phyloP scores from a whole-genome alignment of 2,113 vertebrate species.

The Psilopsiagon aymara region DNA sequence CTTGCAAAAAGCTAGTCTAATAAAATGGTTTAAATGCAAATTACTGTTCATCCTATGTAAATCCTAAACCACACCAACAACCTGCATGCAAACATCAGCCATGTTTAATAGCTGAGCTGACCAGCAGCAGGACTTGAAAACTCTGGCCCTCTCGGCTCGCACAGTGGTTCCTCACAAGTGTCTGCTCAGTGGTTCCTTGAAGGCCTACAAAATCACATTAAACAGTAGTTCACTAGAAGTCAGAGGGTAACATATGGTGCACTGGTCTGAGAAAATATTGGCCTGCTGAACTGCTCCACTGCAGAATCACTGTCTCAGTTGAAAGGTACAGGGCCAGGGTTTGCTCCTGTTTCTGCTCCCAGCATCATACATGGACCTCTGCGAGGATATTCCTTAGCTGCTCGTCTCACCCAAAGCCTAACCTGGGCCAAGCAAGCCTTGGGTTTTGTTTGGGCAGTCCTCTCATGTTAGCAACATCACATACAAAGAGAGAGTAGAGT shows the following conservation, averaged over 20 bases:
- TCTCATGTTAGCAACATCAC: accelerated
- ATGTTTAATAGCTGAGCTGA: not conserved
- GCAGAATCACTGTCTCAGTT: not conserved
- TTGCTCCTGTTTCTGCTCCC: not conserved
- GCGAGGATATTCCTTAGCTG: not conserved
- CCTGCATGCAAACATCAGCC: not conserved
- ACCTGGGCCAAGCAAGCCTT: accelerated
- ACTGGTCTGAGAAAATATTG: not conserved
- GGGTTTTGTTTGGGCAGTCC: not conserved
- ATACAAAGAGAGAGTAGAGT: not conserved
- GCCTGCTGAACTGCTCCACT: not conserved
- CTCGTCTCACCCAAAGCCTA: not conserved
- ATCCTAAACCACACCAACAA: not conserved
- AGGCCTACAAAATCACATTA: not conserved
- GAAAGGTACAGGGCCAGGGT: not conserved
- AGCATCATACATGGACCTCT: not conserved
- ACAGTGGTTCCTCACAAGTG: not conserved
- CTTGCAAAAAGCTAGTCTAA: not conserved
- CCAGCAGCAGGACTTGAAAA: not conserved
- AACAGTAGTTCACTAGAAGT: not conserved
- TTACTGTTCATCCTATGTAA: not conserved
- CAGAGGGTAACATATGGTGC: not conserved
- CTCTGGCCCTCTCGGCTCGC: not conserved
- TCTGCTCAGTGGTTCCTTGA: not conserved
- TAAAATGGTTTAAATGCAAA: not conserved